Base-by-base conservation (phyloP, 2,888 invertebrate species). In the Pachymerium ferrugineum region DNA sequence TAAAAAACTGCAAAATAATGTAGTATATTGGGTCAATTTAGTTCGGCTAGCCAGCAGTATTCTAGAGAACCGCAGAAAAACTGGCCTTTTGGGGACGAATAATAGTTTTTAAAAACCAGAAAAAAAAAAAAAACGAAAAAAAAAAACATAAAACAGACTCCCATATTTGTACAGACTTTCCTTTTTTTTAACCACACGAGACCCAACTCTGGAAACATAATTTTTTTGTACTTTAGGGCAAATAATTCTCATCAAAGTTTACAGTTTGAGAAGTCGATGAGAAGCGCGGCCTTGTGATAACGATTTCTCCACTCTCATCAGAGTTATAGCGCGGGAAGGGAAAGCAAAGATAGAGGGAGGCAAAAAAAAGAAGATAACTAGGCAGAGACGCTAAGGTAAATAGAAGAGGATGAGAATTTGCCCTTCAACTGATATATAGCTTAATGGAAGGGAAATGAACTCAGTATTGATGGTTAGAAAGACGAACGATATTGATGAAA, bases 371-470 rank as follows among this genome's bases (percentile, higher is more conserved):
- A 62, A 62, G 62, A 62, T 62, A 62, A 62, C 62, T 62, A 62
- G 62, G 62, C 62, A 62, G 28, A 28, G 28, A 62, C 62, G 62
- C 28, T 62, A 62, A 62, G 25, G 62, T 62, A 62, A 62, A 62
- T 62, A 62, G 25, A 62, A 28, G 62, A 62, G 62, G 62, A 62
- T 62, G 62, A 62, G 62, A 62, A 62, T 62, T 62, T 62, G 62
- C 62, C 25, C 62, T 62, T 62, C 62, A 62, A 62, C 62, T 62
- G 10, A 62, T 62, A 62, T n/a, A 62, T 62, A 22, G 62, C 62
- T 62, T 62, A 62, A 62, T 62, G 62, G 62, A 62, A 62, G 62
- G 62, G 62, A 62, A 62, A 62, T 62, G 62, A 62, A 62, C 62
- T 62, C 62, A 28, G 62, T 62, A 62, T 62, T 62, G 62, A 62